Evolutionary conservation across 2,888 invertebrate species (phyloP), one percentile per base, ranked within the genome.

Genomic region (Caenorhabditis sinica): DNA sequence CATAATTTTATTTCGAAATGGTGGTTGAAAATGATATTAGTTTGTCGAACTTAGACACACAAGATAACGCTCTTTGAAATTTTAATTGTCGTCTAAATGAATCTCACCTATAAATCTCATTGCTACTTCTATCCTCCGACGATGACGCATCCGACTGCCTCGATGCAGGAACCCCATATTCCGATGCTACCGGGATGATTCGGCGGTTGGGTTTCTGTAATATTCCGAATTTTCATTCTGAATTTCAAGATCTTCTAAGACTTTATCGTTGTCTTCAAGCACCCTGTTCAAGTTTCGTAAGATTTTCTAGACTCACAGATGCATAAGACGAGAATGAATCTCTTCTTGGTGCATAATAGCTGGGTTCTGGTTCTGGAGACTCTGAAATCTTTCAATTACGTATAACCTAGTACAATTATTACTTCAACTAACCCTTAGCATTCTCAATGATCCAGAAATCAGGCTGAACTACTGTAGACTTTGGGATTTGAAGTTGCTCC

Each of bases 371-470:
- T 51, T 71, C 80, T 30, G 40, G 65, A 0, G 30, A 23, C 53
- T 69, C 69, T 71, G 36, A 60, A 66, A 25, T n/a, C n/a, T n/a
- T n/a, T n/a, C n/a, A n/a, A n/a, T n/a, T n/a, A n/a, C n/a, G n/a
- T n/a, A n/a, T n/a, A n/a, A n/a, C n/a, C n/a, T 28, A 25, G 56
- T 25, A n/a, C 25, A 11, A 56, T 1, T 28, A 3, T 13, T 49
- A 56, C 68, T n/a, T n/a, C n/a, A n/a, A n/a, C n/a, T n/a, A n/a
- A n/a, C n/a, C 63, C 63, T 65, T 79, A 0, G 43, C 49, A 45
- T 58, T 61, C 17, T 83, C 83, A 6, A 36, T 60, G 1, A 84
- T 84, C 84, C 84, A 84, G 36, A 84, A 84, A 58, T 84, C 84
- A 3, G 83, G 83, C n/a, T 40, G 83, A 3, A 36, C 69, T 6